phyloP scores from a whole-genome alignment of 2,797 vertebrate species.

The Poecilia picta region DNA sequence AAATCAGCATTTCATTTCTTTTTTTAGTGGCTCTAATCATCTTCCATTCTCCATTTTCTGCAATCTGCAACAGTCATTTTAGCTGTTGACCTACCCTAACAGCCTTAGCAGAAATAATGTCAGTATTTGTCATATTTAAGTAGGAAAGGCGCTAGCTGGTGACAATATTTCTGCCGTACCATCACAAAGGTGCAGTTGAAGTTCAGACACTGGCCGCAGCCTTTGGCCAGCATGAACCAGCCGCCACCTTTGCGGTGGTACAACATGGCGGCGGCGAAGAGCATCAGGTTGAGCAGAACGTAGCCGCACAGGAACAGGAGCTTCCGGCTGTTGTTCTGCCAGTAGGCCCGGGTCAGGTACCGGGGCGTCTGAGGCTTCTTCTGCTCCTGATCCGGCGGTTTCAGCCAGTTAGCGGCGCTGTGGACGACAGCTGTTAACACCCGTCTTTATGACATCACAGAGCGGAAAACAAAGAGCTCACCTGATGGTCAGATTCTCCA shows the following conservation, averaged over 20 bases:
- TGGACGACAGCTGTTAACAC: neutral
- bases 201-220: slow-evolving; percentile 90
- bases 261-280: slow-evolving; percentile 78
- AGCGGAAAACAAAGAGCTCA: slow-evolving; percentile 35
- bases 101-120: neutral
- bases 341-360: slow-evolving; percentile 82
- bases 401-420: slow-evolving; percentile 90
- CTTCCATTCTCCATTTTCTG: neutral
- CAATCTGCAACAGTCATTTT: neutral
- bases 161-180: slow-evolving; percentile 4
- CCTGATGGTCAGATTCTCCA: slow-evolving; percentile 95
- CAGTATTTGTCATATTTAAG: neutral
- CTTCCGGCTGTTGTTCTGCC: slow-evolving; percentile 88
- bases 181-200: slow-evolving; percentile 89
- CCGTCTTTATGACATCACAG: neutral
- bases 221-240: slow-evolving; percentile 84
- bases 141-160: neutral
- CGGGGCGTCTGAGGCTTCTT: slow-evolving; percentile 66
- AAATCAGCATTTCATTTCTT: neutral
- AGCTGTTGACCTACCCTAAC: neutral
- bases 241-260: slow-evolving; percentile 50
- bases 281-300: slow-evolving; percentile 75
- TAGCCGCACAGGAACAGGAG: slow-evolving; percentile 84
- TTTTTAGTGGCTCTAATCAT: neutral
- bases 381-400: slow-evolving; percentile 69